Conservation (phyloP, 2,888 invertebrate genomes). For the Drosophila bunnanda region DNA sequence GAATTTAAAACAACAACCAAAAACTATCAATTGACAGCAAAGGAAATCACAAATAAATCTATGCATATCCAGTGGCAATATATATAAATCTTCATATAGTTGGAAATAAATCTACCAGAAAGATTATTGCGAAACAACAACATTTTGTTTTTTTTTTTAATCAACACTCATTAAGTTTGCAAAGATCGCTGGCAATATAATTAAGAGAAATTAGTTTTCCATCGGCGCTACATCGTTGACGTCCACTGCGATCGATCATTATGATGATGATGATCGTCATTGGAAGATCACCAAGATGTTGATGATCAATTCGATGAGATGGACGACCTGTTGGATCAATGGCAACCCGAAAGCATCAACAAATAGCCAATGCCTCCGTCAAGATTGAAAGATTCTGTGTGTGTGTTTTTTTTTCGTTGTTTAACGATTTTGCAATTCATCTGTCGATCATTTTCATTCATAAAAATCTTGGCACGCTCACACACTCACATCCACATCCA, state of each 20-base stretch:
- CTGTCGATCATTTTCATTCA: slow-evolving; percentile 83
- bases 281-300: slow-evolving; percentile 6
- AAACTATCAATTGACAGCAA: slow-evolving; percentile 53
- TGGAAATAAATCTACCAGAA: slow-evolving; percentile 59
- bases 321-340: slow-evolving; percentile 77
- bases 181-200: slow-evolving; percentile 77
- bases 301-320: slow-evolving; percentile 32
- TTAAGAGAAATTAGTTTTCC: slow-evolving; percentile 82
- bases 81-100: slow-evolving; percentile 24
- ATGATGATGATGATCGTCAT: slow-evolving; percentile 24
- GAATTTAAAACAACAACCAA: slow-evolving; percentile 44
- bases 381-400: slow-evolving; percentile 43
- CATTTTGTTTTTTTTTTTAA: slow-evolving; percentile 54
- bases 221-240: slow-evolving; percentile 63
- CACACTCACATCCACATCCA: slow-evolving; percentile 7
- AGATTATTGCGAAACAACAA: slow-evolving; percentile 39
- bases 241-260: slow-evolving; percentile 35
- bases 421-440: slow-evolving; percentile 82
- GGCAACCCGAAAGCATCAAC: slow-evolving; percentile 46
- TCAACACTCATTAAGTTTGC: slow-evolving; percentile 79
- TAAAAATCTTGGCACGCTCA: slow-evolving; percentile 71
- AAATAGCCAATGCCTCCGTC: slow-evolving; percentile 33
- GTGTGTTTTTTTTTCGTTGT: slow-evolving; percentile 67
- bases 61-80: slow-evolving; percentile 19
- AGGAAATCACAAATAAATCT: slow-evolving; percentile 60